A percentile compares a stretch with the other conserved stretches of the same genome.
Conservation (phyloP, 1,140 invertebrate genomes). For the Neodiprion lecontei region DNA sequence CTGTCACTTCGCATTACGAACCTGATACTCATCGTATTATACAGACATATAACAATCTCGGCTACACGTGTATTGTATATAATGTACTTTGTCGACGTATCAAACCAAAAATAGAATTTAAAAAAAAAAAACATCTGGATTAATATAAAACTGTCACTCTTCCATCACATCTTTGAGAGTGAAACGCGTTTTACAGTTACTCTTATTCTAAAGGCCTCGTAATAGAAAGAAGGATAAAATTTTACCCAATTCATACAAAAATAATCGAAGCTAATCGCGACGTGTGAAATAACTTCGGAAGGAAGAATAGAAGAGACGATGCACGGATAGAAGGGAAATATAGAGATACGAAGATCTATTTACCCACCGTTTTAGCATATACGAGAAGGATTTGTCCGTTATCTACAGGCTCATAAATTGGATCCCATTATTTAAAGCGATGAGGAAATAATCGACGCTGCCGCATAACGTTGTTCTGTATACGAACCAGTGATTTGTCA, state of each 20-base stretch:
- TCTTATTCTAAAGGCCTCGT: no score
- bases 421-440: no score
- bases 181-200: no score
- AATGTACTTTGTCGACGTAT: neutral
- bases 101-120: no score
- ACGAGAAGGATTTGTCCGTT: slow-evolving; percentile 26
- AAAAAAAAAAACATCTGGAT: no score
- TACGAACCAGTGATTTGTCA: no score
- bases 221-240: neutral
- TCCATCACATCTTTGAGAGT: no score
- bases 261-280: neutral
- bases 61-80: neutral
- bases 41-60: neutral
- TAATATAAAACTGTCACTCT: no score
- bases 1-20: neutral
- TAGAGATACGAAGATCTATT: neutral
- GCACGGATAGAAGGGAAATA: neutral
- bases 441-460: no score
- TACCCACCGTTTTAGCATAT: slow-evolving; percentile 10
- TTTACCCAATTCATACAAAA: neutral
- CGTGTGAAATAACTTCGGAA: neutral
- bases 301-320: neutral
- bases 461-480: neutral
- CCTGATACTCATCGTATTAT: neutral
- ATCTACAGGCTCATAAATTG: slow-evolving; percentile 37